phyloP scores from a whole-genome alignment of 2,797 vertebrate species.

The Pristis pectinata region DNA sequence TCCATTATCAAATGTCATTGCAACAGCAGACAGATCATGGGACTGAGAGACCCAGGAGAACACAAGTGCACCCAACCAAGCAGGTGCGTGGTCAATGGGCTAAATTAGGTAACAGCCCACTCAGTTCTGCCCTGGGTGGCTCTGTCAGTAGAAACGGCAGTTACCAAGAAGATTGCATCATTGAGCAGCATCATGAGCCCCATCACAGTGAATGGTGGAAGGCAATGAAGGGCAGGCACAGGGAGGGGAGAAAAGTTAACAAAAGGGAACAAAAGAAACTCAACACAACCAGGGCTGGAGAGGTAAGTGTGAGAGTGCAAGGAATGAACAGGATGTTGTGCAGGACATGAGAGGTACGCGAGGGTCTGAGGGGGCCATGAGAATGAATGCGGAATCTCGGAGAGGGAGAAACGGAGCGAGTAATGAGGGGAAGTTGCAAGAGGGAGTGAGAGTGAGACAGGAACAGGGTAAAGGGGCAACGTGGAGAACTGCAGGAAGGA shows the following conservation, averaged over 20 bases:
- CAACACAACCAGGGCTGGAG: neutral
- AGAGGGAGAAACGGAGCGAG: too few species aligned
- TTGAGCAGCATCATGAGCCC: neutral
- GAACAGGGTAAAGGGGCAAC: too few species aligned
- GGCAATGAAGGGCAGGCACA: neutral
- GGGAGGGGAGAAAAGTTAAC: neutral
- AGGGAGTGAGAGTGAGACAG: too few species aligned
- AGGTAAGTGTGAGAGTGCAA: neutral
- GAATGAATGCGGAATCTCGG: neutral
- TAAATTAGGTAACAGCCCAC: neutral
- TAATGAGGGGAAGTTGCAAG: too few species aligned
- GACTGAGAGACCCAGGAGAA: neutral
- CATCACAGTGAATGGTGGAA: neutral
- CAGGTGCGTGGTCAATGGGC: neutral
- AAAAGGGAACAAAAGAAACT: neutral
- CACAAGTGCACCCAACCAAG: neutral
- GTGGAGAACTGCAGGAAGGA: neutral
- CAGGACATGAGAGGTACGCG: neutral
- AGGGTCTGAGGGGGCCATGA: too few species aligned
- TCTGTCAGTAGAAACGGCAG: neutral
- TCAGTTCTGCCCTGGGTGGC: neutral
- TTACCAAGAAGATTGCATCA: neutral
- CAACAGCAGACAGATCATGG: neutral
- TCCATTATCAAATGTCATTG: neutral
- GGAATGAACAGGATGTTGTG: neutral